Conservation (phyloP, 2,113 vertebrate genomes). For the Chaetodon trifascialis region DNA sequence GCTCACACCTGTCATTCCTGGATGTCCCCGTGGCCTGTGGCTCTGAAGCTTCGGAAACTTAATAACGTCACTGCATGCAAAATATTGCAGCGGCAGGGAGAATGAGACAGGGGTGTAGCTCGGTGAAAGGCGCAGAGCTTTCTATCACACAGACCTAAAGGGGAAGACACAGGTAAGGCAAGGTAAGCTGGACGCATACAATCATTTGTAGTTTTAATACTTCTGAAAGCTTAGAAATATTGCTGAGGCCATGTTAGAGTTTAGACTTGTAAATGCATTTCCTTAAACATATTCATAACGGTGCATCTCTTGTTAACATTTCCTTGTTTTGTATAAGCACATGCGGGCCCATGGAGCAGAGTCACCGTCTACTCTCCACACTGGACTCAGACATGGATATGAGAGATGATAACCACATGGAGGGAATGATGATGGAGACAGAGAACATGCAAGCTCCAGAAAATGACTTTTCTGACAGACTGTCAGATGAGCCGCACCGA, state of each 20-base stretch:
- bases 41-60: conserved; percentile 69
- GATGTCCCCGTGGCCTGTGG: conserved; percentile 39
- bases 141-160: conserved; percentile 3
- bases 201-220: background rate
- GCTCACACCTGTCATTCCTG: conserved; percentile 44
- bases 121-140: conserved; percentile 11
- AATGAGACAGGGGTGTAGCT: conserved; percentile 18
- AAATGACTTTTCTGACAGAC: conserved; percentile 23
- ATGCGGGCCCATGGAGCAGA: conserved; percentile 40
- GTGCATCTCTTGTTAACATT: conserved; percentile 47
- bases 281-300: conserved; percentile 45
- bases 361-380: background rate
- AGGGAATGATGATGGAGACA: conserved; percentile 31
- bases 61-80: conserved; percentile 80
- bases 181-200: background rate
- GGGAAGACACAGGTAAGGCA: conserved; percentile 20
- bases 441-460: conserved; percentile 9
- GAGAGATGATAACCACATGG: conserved; percentile 22
- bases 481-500: conserved; percentile 33
- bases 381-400: conserved; percentile 40
- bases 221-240: background rate
- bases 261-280: conserved; percentile 30
- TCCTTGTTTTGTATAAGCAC: conserved; percentile 47
- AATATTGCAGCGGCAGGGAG: conserved; percentile 38
- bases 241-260: background rate